Evolutionary conservation across 2,113 vertebrate genomes (phyloP).

Genomic region (Brachirus orientalis): DNA sequence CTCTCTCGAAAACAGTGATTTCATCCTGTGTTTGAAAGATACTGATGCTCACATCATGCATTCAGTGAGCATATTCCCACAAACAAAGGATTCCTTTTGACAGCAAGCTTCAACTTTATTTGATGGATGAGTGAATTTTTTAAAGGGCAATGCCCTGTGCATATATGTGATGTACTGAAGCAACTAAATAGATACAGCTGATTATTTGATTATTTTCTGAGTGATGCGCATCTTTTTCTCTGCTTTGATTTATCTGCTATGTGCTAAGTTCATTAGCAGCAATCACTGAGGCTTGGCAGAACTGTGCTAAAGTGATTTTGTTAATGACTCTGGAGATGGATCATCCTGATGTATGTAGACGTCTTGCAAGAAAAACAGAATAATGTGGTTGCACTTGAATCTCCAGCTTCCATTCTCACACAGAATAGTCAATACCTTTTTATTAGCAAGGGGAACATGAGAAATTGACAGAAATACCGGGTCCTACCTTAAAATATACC

Average conservation of each 20-base stretch:
- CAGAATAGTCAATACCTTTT: conserved; percentile 58
- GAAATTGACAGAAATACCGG: conserved; percentile 24
- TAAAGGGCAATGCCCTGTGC: conserved; percentile 22
- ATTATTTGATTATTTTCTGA: conserved; percentile 52
- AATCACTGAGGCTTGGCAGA: conserved; percentile 82
- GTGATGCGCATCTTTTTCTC: conserved; percentile 54
- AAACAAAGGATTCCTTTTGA: not conserved
- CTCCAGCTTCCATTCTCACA: conserved; percentile 32
- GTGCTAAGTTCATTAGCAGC: conserved; percentile 80
- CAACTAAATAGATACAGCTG: conserved; percentile 17
- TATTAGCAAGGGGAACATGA: conserved; percentile 55
- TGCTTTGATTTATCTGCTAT: conserved; percentile 79
- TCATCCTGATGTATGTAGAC: conserved; percentile 78
- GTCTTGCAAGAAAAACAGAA: conserved; percentile 72
- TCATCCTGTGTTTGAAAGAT: not conserved
- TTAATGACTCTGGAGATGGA: conserved; percentile 81
- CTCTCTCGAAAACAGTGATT: conserved; percentile 16
- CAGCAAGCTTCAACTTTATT: not conserved
- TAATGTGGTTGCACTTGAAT: conserved; percentile 66
- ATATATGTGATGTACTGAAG: not conserved
- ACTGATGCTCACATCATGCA: conserved; percentile 18
- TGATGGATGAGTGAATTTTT: conserved; percentile 17
- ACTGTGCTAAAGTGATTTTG: conserved; percentile 77
- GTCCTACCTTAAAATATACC: too few species aligned
- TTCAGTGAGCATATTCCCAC: conserved; percentile 18